A percentile compares a stretch with the other conserved stretches of the same genome.
Conservation (phyloP, 2,113 vertebrate genomes). For the Elachura formosa region DNA sequence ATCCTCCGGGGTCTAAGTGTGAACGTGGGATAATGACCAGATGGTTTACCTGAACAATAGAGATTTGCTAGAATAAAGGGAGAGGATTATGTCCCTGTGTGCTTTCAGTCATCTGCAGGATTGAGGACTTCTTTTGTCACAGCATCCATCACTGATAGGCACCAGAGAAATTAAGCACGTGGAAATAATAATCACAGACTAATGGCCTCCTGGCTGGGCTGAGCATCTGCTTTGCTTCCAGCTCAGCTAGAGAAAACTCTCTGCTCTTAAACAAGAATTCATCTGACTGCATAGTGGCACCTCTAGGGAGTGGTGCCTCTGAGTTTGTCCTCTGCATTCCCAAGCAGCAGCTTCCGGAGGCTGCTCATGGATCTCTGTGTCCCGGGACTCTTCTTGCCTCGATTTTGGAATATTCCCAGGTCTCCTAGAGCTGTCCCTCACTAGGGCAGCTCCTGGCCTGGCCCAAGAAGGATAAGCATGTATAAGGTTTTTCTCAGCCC, state of each 20-base stretch:
- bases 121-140: not conserved
- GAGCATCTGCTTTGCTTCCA: slow-evolving; percentile 31
- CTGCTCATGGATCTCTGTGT: not conserved
- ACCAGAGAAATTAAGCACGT: slow-evolving; percentile 13
- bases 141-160: slow-evolving; percentile 12
- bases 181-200: slow-evolving; percentile 24
- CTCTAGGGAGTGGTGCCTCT: not conserved
- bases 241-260: not conserved
- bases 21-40: not conserved
- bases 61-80: not conserved
- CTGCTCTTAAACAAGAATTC: not conserved
- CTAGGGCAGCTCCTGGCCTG: not conserved
- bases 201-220: slow-evolving; percentile 19
- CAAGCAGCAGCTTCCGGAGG: not conserved
- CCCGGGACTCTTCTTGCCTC: not conserved
- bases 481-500: too few relatives aligned
- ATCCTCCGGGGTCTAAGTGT: not conserved
- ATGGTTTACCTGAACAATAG: slow-evolving; percentile 4
- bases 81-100: not conserved
- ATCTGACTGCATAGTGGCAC: not conserved
- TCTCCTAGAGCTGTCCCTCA: not conserved
- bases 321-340: not conserved
- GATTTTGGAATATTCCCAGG: not conserved
- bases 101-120: slow-evolving; percentile 1
- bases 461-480: not conserved